phyloP scores from a whole-genome alignment of 2,888 invertebrate species.

The Cheilosia grossa region DNA sequence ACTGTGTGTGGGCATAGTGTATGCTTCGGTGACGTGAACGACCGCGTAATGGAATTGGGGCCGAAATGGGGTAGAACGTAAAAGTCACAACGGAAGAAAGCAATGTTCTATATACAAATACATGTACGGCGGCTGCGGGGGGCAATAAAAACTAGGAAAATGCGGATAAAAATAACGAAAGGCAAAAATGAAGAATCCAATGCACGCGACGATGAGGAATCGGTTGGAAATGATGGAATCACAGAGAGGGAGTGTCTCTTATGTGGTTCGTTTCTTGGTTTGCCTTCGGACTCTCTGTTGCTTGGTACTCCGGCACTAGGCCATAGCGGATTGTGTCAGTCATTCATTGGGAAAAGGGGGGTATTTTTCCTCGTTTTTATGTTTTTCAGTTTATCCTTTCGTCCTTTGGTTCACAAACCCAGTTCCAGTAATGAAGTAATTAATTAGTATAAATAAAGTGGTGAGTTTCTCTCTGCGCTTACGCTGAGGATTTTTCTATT shows the following conservation, averaged over 20 bases:
- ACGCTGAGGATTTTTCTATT: conserved; percentile 8
- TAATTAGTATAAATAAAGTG: conserved; percentile 44
- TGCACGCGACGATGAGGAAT: conserved; percentile 19
- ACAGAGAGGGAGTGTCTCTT: conserved; percentile 67
- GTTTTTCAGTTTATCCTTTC: background rate
- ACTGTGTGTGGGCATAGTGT: conserved; percentile 29
- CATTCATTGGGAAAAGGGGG: conserved; percentile 37
- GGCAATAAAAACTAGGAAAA: conserved; percentile 44
- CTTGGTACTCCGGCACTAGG: conserved; percentile 13
- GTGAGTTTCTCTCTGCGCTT: conserved; percentile 40
- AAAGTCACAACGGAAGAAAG: background rate
- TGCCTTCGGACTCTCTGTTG: conserved; percentile 36
- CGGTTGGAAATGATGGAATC: conserved; percentile 30
- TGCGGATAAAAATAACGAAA: conserved; percentile 67
- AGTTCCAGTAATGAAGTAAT: conserved; percentile 65
- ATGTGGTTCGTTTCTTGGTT: conserved; percentile 36
- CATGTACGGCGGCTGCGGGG: background rate
- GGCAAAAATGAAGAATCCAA: conserved; percentile 43
- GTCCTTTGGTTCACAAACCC: conserved; percentile 19
- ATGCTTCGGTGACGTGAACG: conserved; percentile 69
- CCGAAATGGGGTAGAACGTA: background rate
- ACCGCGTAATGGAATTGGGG: conserved; percentile 67
- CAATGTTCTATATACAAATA: background rate
- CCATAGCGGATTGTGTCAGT: conserved; percentile 40
- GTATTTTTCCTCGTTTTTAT: conserved; percentile 1